These are phyloP conservation scores for Drosophila santomea DNA, from an alignment of 1,140 invertebrate species.

Conservation along the genomic window DNA sequence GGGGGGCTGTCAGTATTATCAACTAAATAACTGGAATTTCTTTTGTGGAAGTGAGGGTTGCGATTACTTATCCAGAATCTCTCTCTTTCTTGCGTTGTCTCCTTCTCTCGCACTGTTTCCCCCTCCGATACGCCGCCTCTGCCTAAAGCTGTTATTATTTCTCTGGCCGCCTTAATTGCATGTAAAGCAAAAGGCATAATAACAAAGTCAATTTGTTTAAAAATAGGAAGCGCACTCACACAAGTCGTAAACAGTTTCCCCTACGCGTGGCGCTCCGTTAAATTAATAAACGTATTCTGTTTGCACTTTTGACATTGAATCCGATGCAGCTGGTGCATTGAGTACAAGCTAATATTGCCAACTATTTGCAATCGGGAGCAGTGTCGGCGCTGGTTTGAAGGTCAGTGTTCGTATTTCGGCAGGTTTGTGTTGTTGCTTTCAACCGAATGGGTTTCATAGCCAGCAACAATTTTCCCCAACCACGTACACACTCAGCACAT, in stretches of 20 bases:
- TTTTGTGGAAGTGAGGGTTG: not conserved
- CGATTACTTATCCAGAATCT: too few relatives aligned
- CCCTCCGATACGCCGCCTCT: not conserved
- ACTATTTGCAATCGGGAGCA: not conserved
- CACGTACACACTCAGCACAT: not conserved
- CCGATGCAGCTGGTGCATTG: slow-evolving; percentile 26
- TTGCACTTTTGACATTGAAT: slow-evolving; percentile 70
- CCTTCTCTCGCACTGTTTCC: too few relatives aligned
- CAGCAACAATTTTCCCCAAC: slow-evolving; percentile 32
- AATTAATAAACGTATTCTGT: slow-evolving; percentile 61
- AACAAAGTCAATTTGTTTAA: slow-evolving; percentile 41
- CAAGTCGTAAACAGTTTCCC: slow-evolving; percentile 24
- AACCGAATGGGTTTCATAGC: slow-evolving; percentile 36
- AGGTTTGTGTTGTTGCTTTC: slow-evolving; percentile 7
- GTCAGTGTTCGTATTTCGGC: slow-evolving; percentile 33
- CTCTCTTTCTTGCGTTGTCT: too few relatives aligned
- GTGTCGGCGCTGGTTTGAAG: slow-evolving; percentile 35
- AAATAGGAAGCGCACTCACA: slow-evolving; percentile 27
- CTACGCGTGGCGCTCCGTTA: slow-evolving; percentile 2
- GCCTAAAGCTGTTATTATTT: slow-evolving; percentile 2
- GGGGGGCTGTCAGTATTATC: too few relatives aligned
- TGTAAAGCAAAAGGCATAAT: slow-evolving; percentile 39
- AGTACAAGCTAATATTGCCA: slow-evolving; percentile 21
- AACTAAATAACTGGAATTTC: not conserved
- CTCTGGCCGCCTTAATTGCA: slow-evolving; percentile 25